Evolutionary conservation across 1,140 invertebrate genomes (phyloP).

Genomic region (Plodia interpunctella): DNA sequence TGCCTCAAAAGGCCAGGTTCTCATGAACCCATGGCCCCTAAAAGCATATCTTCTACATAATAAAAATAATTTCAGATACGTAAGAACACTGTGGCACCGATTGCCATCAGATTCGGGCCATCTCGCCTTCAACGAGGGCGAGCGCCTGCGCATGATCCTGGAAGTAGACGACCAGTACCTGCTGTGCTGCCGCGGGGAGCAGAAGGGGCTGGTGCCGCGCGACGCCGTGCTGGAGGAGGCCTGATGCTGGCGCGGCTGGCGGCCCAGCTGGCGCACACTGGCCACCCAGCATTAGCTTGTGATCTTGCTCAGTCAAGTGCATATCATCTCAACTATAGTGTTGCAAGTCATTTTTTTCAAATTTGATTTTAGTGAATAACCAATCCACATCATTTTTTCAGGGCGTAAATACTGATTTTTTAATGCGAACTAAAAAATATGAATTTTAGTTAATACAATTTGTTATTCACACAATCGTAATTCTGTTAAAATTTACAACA

Average conservation of each 20-base stretch:
- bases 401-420: too few species aligned
- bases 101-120: constrained; percentile 86
- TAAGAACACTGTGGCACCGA: constrained; percentile 84
- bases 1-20: too few species aligned
- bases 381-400: too few species aligned
- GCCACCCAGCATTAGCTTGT: neutral
- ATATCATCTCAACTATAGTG: neutral
- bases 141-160: constrained; percentile 83
- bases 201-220: constrained; percentile 86
- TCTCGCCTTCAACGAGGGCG: constrained; percentile 87
- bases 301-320: neutral
- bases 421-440: too few species aligned
- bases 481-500: too few species aligned
- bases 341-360: too few species aligned
- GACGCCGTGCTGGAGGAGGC: constrained; percentile 81
- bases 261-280: constrained; percentile 58
- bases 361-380: too few species aligned
- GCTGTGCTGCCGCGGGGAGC: constrained; percentile 85
- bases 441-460: too few species aligned
- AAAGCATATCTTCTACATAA: too few species aligned
- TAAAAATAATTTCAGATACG: constrained; percentile 78
- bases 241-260: constrained; percentile 69
- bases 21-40: too few species aligned
- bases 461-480: too few species aligned
- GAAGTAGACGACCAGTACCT: constrained; percentile 88